Evolutionary conservation across 2,888 invertebrate genomes (phyloP).

Genomic region (Drosophila rubida): DNA sequence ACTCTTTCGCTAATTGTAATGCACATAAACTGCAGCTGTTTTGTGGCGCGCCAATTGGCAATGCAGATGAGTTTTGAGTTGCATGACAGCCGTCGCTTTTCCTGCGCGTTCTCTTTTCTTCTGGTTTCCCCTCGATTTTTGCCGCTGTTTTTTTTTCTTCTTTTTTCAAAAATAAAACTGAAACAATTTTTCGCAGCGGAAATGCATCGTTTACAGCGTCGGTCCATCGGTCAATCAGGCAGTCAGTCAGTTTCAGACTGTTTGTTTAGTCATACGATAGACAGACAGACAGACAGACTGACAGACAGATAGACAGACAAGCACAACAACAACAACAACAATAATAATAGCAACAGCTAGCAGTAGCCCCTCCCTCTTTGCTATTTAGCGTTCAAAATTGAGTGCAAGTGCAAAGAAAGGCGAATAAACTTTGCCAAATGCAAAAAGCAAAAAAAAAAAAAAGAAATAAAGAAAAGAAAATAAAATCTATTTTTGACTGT

Average conservation of each 20-base stretch:
- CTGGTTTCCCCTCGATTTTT: slow-evolving; percentile 1
- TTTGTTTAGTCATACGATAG: slow-evolving; percentile 65
- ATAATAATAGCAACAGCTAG: slow-evolving; percentile 27
- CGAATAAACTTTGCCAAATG: slow-evolving; percentile 68
- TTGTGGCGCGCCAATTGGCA: slow-evolving; percentile 67
- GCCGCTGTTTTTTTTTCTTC: slow-evolving; percentile 23
- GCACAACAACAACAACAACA: slow-evolving; percentile 4
- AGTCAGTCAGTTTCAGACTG: slow-evolving; percentile 26
- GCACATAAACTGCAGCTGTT: slow-evolving; percentile 74
- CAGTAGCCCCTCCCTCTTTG: neutral
- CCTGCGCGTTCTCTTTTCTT: slow-evolving; percentile 17
- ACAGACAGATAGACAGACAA: slow-evolving; percentile 3
- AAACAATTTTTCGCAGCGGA: slow-evolving; percentile 59
- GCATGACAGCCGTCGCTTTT: slow-evolving; percentile 28
- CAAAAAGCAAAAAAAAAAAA: slow-evolving; percentile 21
- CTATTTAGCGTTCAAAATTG: slow-evolving; percentile 42
- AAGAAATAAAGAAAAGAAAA: neutral
- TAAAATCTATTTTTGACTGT: slow-evolving; percentile 40
- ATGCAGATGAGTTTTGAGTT: slow-evolving; percentile 71
- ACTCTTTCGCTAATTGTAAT: slow-evolving; percentile 72
- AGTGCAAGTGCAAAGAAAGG: slow-evolving; percentile 76
- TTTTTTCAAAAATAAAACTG: slow-evolving; percentile 45
- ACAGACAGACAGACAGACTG: slow-evolving; percentile 15
- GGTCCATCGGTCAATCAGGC: slow-evolving; percentile 37
- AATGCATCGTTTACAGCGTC: slow-evolving; percentile 69